A percentile compares a stretch with the other conserved stretches of the same genome.
Conservation (phyloP, 2,888 invertebrate genomes). For the Patella depressa region DNA sequence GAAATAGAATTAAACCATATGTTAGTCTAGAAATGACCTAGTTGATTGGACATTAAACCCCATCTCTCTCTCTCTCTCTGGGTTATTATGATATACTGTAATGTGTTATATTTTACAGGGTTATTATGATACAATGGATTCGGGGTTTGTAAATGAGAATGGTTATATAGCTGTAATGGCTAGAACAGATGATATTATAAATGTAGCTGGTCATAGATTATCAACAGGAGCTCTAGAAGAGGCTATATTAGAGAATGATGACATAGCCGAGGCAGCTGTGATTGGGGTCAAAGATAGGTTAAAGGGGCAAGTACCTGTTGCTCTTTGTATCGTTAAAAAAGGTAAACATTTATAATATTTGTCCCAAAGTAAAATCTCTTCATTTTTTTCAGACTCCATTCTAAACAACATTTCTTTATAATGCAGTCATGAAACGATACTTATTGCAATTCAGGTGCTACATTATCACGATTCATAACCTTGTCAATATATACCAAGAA, state of each 20-base stretch:
- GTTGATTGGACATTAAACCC: too few relatives aligned
- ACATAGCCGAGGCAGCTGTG: constrained; percentile 89
- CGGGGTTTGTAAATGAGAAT: constrained; percentile 86
- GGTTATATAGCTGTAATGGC: constrained; percentile 91
- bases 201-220: constrained; percentile 92
- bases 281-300: constrained; percentile 90
- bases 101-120: constrained; percentile 75
- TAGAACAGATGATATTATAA: constrained; percentile 93
- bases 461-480: too few relatives aligned
- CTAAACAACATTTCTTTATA: too few relatives aligned
- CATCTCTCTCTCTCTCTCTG: too few relatives aligned
- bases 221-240: constrained; percentile 92
- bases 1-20: too few relatives aligned
- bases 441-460: too few relatives aligned
- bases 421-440: too few relatives aligned
- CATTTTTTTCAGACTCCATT: too few relatives aligned
- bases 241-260: constrained; percentile 87
- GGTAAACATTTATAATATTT: constrained; percentile 69
- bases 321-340: constrained; percentile 85
- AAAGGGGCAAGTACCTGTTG: constrained; percentile 92
- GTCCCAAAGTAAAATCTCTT: background rate
- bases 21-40: too few relatives aligned
- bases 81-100: background rate
- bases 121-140: constrained; percentile 95
- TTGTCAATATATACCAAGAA: too few relatives aligned